A percentile compares a stretch with the other conserved stretches of the same genome.
Evolutionary conservation across 1,140 invertebrate species (phyloP).

Genomic region (Anastrepha ludens): DNA sequence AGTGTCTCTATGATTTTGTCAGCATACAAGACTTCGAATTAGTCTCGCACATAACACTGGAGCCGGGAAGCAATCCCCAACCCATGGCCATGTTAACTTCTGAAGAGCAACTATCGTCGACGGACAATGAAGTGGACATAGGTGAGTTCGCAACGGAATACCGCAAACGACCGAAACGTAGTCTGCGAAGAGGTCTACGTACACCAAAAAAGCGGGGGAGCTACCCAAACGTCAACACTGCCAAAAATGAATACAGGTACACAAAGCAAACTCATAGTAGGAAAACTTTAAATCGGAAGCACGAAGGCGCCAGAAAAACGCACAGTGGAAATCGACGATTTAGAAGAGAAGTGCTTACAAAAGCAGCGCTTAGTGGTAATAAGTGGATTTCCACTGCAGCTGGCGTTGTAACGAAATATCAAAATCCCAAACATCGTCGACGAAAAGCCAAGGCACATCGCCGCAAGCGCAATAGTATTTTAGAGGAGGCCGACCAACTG

Average conservation of each 20-base stretch:
- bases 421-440: slow-evolving; percentile 58
- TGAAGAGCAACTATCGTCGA: slow-evolving; percentile 42
- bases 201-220: background rate
- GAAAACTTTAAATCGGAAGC: background rate
- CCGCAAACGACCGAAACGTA: slow-evolving; percentile 43
- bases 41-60: slow-evolving; percentile 58
- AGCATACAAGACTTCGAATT: slow-evolving; percentile 59
- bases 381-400: background rate
- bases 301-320: slow-evolving; percentile 37
- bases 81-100: slow-evolving; percentile 60
- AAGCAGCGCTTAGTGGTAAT: background rate
- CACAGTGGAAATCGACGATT: background rate
- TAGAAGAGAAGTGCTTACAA: background rate
- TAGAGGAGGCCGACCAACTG: slow-evolving; percentile 1
- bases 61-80: slow-evolving; percentile 58
- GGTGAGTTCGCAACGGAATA: background rate
- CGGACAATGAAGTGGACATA: slow-evolving; percentile 27
- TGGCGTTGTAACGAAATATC: slow-evolving; percentile 6
- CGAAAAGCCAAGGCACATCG: slow-evolving; percentile 53
- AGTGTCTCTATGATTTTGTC: slow-evolving; percentile 87
- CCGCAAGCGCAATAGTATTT: slow-evolving; percentile 53
- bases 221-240: background rate
- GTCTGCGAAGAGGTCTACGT: slow-evolving; percentile 11
- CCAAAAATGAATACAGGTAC: background rate
- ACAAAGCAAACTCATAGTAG: background rate